Base-by-base conservation (phyloP, 2,888 invertebrate species). In the Blera fallax region DNA sequence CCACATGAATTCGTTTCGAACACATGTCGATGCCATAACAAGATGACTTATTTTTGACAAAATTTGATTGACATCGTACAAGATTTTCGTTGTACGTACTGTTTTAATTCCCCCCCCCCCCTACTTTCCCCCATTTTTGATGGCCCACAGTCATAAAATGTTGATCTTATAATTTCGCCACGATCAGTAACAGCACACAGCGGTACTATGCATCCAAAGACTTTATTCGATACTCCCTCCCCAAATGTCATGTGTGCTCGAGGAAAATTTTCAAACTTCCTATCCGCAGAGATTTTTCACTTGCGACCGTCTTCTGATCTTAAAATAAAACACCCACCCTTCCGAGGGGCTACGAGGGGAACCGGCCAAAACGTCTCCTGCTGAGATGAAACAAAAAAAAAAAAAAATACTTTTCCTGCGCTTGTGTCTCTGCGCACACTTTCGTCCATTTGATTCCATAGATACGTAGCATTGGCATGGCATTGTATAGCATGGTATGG, bases 351-450 rank as follows among this genome's bases (percentile, higher is more conserved):
- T 7, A 58, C n/a, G n/a, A n/a, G n/a, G 67, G 62, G 62, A 56
- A 24, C 56, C 37, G 52, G n/a, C 70, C 40, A 67, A 85, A 76
- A 37, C 65, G 54, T 72, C 85, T 85, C 85, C 85, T 76, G 85
- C 85, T 85, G 85, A 80, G 85, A 72, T 77, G 45, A 69, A 58
- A 67, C 56, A 72, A 8, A 80, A 85, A 80, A 80, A 54, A 72
- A 80, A 85, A 85, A 65, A 43, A 16, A 48, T 45, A n/a, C n/a
- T n/a, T n/a, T n/a, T n/a, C n/a, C n/a, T 62, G 58, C 60, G 56
- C 82, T 78, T 83, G 78, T 79, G 79, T 56, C 70, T 70, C 58
- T 70, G 80, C 52, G 76, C 80, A 85, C 85, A 85, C 85, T 85
- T 80, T 48, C 48, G 54, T 56, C 58, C 56, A 21, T 37, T 60